Conservation (phyloP, 2,888 invertebrate genomes). For the Athetis lepigone region DNA sequence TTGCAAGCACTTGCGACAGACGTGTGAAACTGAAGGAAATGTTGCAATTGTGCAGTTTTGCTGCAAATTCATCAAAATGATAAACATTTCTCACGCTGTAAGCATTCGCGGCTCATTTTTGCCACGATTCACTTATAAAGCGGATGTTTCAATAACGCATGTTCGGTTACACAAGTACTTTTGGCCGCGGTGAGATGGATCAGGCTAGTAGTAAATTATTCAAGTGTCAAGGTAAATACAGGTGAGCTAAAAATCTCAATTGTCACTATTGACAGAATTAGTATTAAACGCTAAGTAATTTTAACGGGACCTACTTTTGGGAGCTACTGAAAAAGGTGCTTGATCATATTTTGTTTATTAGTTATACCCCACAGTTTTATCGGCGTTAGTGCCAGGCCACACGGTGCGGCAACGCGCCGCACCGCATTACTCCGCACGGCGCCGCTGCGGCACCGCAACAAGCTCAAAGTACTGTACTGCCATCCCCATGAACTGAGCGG, state of each 20-base stretch:
- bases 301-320: too few relatives aligned
- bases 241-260: slow-evolving; percentile 19
- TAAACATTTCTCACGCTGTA: slow-evolving; percentile 49
- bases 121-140: slow-evolving; percentile 26
- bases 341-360: too few relatives aligned
- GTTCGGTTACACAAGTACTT: slow-evolving; percentile 5
- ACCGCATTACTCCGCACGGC: too few relatives aligned
- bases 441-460: too few relatives aligned
- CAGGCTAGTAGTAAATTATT: slow-evolving; percentile 39
- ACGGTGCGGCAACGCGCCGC: too few relatives aligned
- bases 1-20: slow-evolving; percentile 49
- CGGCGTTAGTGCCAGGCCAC: too few relatives aligned
- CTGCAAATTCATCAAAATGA: slow-evolving; percentile 37
- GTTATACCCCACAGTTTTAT: too few relatives aligned
- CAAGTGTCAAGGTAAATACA: slow-evolving; percentile 30
- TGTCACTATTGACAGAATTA: too few relatives aligned
- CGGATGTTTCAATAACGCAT: slow-evolving; percentile 51
- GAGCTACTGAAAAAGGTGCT: too few relatives aligned
- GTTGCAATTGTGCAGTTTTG: slow-evolving; percentile 34
- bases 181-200: slow-evolving; percentile 16
- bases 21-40: slow-evolving; percentile 41
- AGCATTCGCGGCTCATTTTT: slow-evolving; percentile 29
- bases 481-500: too few relatives aligned
- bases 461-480: too few relatives aligned
- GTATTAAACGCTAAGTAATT: too few relatives aligned